These are phyloP conservation scores for Dexiosoma caninum DNA, from an alignment of 2,888 invertebrate genomes.

Conservation along the genomic window DNA sequence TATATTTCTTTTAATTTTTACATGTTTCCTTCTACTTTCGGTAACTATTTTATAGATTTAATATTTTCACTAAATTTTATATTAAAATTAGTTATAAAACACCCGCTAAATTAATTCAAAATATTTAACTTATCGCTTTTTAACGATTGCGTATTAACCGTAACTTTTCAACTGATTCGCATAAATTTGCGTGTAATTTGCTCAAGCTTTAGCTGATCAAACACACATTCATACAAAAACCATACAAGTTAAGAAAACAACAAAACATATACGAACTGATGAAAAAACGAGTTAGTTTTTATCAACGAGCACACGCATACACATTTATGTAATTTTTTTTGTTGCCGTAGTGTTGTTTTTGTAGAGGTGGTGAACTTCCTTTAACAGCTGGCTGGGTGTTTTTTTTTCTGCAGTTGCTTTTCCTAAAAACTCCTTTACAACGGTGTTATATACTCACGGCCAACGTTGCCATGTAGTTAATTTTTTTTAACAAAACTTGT, in stretches of 20 bases:
- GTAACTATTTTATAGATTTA: not conserved
- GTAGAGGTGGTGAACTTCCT: constrained; percentile 34
- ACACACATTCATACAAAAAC: constrained; percentile 1
- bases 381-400: constrained; percentile 32
- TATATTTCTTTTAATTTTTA: not conserved
- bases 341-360: constrained; percentile 32
- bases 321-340: too few species aligned
- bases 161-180: constrained; percentile 62
- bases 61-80: not conserved
- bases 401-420: not conserved
- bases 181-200: constrained; percentile 60
- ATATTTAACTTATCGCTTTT: constrained; percentile 35
- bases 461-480: not conserved
- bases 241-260: constrained; percentile 14
- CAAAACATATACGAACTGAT: not conserved
- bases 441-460: not conserved
- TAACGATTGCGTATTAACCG: constrained; percentile 63
- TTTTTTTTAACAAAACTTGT: not conserved
- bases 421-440: not conserved
- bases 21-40: not conserved
- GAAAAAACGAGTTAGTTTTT: constrained; percentile 53
- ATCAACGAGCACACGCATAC: not conserved
- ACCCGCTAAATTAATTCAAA: constrained; percentile 26
- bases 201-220: constrained; percentile 52
- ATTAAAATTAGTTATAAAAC: not conserved